Conservation (phyloP, 2,888 invertebrate species). For the Campoletis raptor region DNA sequence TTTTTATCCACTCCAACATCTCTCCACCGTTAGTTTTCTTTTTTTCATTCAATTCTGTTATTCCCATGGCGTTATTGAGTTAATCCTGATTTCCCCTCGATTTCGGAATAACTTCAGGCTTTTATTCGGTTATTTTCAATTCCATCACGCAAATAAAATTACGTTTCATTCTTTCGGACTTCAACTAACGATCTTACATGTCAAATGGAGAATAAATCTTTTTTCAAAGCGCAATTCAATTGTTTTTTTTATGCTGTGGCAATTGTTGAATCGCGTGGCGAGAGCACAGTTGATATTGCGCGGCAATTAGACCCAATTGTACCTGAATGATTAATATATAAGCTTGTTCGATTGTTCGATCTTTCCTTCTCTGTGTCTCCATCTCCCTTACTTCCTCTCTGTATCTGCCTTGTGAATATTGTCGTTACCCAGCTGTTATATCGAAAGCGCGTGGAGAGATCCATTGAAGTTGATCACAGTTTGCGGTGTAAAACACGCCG, state of each 20-base stretch:
- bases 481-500: conserved; percentile 51
- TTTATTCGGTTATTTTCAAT: neutral
- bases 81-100: neutral
- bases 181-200: neutral
- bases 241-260: neutral
- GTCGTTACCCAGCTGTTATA: conserved; percentile 30
- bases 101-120: neutral
- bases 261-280: neutral
- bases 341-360: conserved; percentile 1
- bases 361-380: neutral
- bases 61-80: neutral
- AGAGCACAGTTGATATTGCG: neutral
- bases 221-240: conserved; percentile 2
- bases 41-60: neutral
- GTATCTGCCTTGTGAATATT: conserved; percentile 35
- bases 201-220: neutral
- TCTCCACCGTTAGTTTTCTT: neutral
- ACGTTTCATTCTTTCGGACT: neutral
- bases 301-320: neutral
- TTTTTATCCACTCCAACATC: neutral
- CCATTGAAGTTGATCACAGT: conserved; percentile 50
- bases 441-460: conserved; percentile 34
- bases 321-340: neutral
- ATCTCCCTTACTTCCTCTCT: neutral
- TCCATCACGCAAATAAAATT: neutral